Percentiles rank a stretch among this genome's conserved stretches.
phyloP scores from a whole-genome alignment of 2,888 invertebrate species.

The Anorthoa munda region DNA sequence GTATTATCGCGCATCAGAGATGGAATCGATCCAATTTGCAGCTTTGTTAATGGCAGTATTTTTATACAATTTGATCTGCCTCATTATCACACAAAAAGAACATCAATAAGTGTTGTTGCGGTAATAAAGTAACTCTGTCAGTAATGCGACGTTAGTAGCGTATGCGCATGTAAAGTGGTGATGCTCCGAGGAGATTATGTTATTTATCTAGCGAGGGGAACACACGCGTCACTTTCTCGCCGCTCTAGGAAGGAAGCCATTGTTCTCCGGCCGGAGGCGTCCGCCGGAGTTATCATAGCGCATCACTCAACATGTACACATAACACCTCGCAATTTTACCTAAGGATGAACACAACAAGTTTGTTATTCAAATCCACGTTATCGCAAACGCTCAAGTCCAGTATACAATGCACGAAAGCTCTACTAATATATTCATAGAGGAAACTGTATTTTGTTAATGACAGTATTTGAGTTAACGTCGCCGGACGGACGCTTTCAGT shows the following conservation, averaged over 20 bases:
- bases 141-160: slow-evolving; percentile 73
- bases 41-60: slow-evolving; percentile 51
- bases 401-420: slow-evolving; percentile 70
- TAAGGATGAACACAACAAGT: slow-evolving; percentile 74
- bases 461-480: slow-evolving; percentile 74
- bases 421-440: slow-evolving; percentile 69
- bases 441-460: slow-evolving; percentile 78
- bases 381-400: slow-evolving; percentile 67
- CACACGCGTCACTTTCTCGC: slow-evolving; percentile 73
- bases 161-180: slow-evolving; percentile 78
- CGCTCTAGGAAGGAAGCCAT: slow-evolving; percentile 75
- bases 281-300: slow-evolving; percentile 69
- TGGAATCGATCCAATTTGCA: slow-evolving; percentile 45
- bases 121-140: slow-evolving; percentile 70
- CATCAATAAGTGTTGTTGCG: slow-evolving; percentile 70
- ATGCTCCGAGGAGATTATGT: slow-evolving; percentile 72
- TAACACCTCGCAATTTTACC: slow-evolving; percentile 74
- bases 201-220: slow-evolving; percentile 79
- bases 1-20: slow-evolving; percentile 30
- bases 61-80: slow-evolving; percentile 56
- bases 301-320: slow-evolving; percentile 69
- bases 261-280: slow-evolving; percentile 79
- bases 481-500: slow-evolving; percentile 72
- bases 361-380: slow-evolving; percentile 71
- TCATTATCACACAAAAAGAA: slow-evolving; percentile 72